Evolutionary conservation across 2,113 vertebrate species (phyloP).

Genomic region (Sapayoa aenigma): DNA sequence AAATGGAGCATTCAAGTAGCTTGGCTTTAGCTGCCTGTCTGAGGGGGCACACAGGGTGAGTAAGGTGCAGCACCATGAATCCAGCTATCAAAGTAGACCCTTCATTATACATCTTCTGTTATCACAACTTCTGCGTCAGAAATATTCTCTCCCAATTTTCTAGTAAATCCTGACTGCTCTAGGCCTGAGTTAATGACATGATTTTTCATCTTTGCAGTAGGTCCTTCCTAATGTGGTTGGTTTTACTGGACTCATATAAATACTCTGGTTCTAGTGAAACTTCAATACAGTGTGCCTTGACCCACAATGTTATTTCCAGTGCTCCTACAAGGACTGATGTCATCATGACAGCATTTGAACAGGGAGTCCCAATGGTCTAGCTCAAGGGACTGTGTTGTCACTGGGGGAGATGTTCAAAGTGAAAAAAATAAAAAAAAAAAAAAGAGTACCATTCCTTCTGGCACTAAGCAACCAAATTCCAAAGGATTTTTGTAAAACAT

Average conservation of each 20-base stretch:
- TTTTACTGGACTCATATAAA: background rate
- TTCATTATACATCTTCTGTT: background rate
- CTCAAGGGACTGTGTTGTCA: background rate
- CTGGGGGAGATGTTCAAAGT: background rate
- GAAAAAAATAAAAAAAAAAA: background rate
- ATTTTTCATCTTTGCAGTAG: background rate
- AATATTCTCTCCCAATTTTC: background rate
- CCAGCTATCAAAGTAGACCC: background rate
- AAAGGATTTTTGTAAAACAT: background rate
- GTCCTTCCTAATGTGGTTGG: background rate
- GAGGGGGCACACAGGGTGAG: accelerated
- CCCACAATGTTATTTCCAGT: background rate
- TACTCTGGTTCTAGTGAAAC: background rate
- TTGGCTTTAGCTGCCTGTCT: background rate
- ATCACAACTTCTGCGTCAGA: background rate
- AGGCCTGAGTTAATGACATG: background rate
- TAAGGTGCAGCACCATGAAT: background rate
- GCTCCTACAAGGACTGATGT: background rate
- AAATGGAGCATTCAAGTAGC: background rate
- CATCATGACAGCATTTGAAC: background rate
- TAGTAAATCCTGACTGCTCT: background rate
- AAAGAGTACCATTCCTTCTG: background rate
- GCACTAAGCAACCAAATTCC: background rate
- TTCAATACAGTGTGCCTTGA: background rate
- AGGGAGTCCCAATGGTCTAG: background rate